A percentile compares a stretch with the other conserved stretches of the same genome.
Evolutionary conservation across 35 echinoderm and acorn worm genomes (phyloP).

Genomic region (Amphiura filiformis): DNA sequence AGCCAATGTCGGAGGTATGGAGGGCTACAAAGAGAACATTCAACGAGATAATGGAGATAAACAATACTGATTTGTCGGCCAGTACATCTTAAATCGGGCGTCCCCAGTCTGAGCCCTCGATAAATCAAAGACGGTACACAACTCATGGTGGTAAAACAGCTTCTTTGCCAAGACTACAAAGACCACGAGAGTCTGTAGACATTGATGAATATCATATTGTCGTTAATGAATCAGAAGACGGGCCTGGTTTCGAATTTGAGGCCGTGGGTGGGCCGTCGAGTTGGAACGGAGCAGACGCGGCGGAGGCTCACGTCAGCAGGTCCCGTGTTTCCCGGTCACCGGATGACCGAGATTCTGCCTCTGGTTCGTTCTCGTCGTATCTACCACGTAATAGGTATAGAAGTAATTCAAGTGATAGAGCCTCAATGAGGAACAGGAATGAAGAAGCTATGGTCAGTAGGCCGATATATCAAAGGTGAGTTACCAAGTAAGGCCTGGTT

Average conservation of each 20-base stretch:
- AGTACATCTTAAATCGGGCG: not conserved
- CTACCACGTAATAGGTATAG: constrained; percentile 1
- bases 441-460: too few relatives aligned
- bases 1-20: constrained; percentile 82
- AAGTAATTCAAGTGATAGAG: constrained; percentile 46
- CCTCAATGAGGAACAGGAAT: not conserved
- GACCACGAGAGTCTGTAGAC: not conserved
- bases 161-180: not conserved
- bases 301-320: too few relatives aligned
- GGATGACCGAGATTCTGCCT: too few relatives aligned
- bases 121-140: not conserved
- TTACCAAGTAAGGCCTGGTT: too few relatives aligned
- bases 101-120: not conserved
- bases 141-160: not conserved
- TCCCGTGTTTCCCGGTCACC: too few relatives aligned
- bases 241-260: too few relatives aligned
- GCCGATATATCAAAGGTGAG: too few relatives aligned
- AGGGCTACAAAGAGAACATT: constrained; percentile 79
- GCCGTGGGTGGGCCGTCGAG: too few relatives aligned
- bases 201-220: not conserved
- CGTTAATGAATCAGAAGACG: too few relatives aligned
- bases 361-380: too few relatives aligned
- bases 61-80: constrained; percentile 13
- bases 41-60: constrained; percentile 63
- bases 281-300: too few relatives aligned